phyloP scores from a whole-genome alignment of 1,140 invertebrate genomes.

The Leptinotarsa texana region DNA sequence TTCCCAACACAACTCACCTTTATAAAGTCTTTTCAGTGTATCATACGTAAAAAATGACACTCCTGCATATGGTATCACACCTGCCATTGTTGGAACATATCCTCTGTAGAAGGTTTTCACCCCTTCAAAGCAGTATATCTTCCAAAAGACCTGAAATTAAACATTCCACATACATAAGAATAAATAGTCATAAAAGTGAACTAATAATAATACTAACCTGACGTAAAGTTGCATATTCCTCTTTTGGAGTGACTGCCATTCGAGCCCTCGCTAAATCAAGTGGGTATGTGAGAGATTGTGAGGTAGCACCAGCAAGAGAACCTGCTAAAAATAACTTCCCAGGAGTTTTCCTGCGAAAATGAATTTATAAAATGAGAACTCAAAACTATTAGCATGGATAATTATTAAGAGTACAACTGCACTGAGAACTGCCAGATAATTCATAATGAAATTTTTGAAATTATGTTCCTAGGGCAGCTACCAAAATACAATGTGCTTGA shows the following conservation, averaged over 20 bases:
- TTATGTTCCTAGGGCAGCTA: too few relatives aligned
- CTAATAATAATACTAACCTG: constrained; percentile 46
- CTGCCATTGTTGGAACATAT: constrained; percentile 87
- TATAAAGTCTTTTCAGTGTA: constrained; percentile 81
- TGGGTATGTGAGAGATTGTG: constrained; percentile 92
- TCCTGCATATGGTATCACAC: constrained; percentile 96
- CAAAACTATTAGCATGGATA: neutral
- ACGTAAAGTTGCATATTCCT: constrained; percentile 66
- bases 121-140: constrained; percentile 83
- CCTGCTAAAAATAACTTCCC: constrained; percentile 79
- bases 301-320: constrained; percentile 91
- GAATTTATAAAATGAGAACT: neutral
- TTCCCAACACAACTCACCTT: constrained; percentile 62
- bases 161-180: neutral
- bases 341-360: constrained; percentile 41
- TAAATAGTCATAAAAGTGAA: too few relatives aligned
- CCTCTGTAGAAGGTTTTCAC: constrained; percentile 80
- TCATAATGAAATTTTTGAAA: too few relatives aligned
- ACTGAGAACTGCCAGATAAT: neutral
- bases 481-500: too few relatives aligned
- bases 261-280: constrained; percentile 95
- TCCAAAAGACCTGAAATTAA: constrained; percentile 73
- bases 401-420: neutral
- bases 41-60: constrained; percentile 98
- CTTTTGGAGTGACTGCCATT: constrained; percentile 91